Percentiles rank a stretch among this genome's conserved stretches.
Evolutionary conservation across 2,113 vertebrate genomes (phyloP).

Genomic region (Urocynchramus pylzowi): DNA sequence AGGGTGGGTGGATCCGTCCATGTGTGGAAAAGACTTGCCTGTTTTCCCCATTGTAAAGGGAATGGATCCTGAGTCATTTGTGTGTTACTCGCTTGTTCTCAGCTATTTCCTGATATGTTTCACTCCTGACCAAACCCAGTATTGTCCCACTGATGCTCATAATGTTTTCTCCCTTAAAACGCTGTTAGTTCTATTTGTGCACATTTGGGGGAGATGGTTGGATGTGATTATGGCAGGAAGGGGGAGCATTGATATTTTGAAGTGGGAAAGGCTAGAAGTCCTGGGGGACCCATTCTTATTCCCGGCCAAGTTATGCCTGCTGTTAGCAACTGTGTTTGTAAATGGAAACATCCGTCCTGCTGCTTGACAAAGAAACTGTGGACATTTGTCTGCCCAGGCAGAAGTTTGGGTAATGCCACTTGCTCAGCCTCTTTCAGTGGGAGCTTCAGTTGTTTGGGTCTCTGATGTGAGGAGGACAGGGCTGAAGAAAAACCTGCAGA

Average conservation of each 20-base stretch:
- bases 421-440: background rate
- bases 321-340: background rate
- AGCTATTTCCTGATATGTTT: slow-evolving; percentile 3
- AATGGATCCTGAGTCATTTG: slow-evolving; percentile 24
- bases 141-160: background rate
- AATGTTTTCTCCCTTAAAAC: background rate
- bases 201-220: background rate
- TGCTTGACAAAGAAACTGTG: background rate
- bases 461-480: background rate
- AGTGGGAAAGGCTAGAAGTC: background rate
- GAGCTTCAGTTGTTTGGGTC: background rate
- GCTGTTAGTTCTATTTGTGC: background rate
- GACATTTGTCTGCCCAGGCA: background rate
- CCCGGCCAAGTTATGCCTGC: background rate
- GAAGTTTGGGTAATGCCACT: background rate
- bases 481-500: background rate
- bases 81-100: background rate
- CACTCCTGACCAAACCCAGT: background rate
- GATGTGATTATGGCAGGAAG: background rate
- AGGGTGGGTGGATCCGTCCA: background rate
- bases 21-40: background rate
- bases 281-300: background rate
- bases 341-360: background rate
- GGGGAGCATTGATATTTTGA: background rate
- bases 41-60: background rate